Evolutionary conservation across 2,113 vertebrate species (phyloP).

Genomic region (Gnathonemus longibarbis): DNA sequence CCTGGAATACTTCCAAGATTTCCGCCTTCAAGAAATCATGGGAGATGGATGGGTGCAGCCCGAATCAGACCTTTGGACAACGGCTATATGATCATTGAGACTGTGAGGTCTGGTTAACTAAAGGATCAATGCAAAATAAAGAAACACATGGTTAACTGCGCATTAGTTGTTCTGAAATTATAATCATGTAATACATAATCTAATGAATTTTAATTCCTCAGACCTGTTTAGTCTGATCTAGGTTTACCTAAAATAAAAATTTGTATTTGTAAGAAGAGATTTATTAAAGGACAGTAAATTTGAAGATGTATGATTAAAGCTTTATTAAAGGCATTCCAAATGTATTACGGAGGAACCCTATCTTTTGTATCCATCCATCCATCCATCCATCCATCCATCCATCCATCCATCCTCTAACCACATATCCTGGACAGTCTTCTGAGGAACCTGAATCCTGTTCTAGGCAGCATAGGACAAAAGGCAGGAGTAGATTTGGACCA

Average conservation of each 20-base stretch:
- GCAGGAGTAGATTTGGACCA: background rate
- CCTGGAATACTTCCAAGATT: slow-evolving; percentile 63
- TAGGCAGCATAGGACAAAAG: background rate
- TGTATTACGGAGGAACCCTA: background rate
- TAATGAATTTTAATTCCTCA: background rate
- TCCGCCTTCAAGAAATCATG: slow-evolving; percentile 62
- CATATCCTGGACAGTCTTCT: background rate
- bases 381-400: background rate
- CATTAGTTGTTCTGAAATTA: background rate
- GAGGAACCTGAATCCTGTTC: background rate
- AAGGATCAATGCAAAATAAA: background rate
- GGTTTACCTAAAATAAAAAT: background rate
- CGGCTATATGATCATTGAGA: slow-evolving; percentile 37
- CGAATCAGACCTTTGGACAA: slow-evolving; percentile 52
- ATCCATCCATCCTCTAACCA: background rate
- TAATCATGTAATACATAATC: background rate
- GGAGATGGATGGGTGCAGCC: slow-evolving; percentile 61
- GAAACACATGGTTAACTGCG: background rate
- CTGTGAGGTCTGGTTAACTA: background rate
- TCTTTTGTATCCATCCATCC: background rate
- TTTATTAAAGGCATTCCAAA: background rate
- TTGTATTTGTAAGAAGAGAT: background rate
- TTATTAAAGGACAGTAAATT: background rate
- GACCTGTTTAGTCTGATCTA: background rate
- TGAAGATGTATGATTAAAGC: background rate